Percentiles rank a stretch among this genome's conserved stretches.
Conservation (phyloP, 2,888 invertebrate genomes). For the Prenolepis imparis region DNA sequence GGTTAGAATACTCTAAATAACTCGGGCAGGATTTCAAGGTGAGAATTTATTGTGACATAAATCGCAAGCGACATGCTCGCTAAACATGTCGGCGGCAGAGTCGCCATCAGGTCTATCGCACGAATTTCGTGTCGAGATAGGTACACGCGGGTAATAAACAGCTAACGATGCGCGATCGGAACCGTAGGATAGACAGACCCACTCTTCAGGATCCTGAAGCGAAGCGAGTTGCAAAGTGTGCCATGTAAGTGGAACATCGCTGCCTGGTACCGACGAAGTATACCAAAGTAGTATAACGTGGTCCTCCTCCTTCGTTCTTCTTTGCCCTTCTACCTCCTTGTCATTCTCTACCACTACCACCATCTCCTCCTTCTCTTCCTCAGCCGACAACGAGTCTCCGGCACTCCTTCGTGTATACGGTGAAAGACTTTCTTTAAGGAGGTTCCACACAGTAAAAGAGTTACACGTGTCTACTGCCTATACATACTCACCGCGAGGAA, state of each 20-base stretch:
- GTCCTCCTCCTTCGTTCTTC: conserved; percentile 78
- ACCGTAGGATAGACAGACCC: conserved; percentile 79
- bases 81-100: conserved; percentile 42
- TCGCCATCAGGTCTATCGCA: conserved; percentile 53
- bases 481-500: conserved; percentile 7
- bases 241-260: conserved; percentile 86
- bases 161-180: conserved; percentile 69
- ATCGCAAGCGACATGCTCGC: neutral
- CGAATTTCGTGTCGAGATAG: conserved; percentile 67
- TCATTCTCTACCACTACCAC: conserved; percentile 47
- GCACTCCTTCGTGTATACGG: conserved; percentile 75
- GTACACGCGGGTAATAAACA: conserved; percentile 51
- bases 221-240: conserved; percentile 83
- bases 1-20: neutral
- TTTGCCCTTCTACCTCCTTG: conserved; percentile 69
- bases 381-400: conserved; percentile 47
- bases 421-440: conserved; percentile 86
- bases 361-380: conserved; percentile 43
- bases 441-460: conserved; percentile 62
- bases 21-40: neutral
- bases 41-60: conserved; percentile 38
- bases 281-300: conserved; percentile 82
- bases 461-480: conserved; percentile 64
- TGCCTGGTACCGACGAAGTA: conserved; percentile 85
- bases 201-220: conserved; percentile 82